A percentile compares a stretch with the other conserved stretches of the same genome.
Conservation (phyloP, 2,113 vertebrate genomes). For the Phycodurus eques region DNA sequence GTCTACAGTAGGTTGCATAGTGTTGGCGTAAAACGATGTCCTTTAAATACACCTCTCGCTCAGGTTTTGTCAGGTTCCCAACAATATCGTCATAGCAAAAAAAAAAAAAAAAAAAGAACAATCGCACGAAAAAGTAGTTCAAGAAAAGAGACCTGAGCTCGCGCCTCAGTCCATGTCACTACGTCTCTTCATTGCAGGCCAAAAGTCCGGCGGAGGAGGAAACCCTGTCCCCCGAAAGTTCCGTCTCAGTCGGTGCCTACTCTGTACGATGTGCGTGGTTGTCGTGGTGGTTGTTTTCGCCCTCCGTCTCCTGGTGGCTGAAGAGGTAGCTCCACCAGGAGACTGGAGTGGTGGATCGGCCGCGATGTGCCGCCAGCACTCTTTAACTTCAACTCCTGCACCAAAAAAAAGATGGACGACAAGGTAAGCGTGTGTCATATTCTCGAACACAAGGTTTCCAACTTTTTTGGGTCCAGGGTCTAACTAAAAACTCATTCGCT, state of each 20-base stretch:
- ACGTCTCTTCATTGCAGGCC: background rate
- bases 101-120: slow-evolving; percentile 34
- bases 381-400: slow-evolving; percentile 61
- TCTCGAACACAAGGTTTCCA: too few relatives aligned
- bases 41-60: background rate
- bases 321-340: slow-evolving; percentile 77
- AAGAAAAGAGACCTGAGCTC: background rate
- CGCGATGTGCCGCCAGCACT: slow-evolving; percentile 42
- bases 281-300: slow-evolving; percentile 61
- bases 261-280: slow-evolving; percentile 61
- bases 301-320: slow-evolving; percentile 73
- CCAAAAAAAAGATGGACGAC: background rate
- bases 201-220: background rate
- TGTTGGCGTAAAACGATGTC: slow-evolving; percentile 15
- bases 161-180: background rate
- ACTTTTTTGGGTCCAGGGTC: too few relatives aligned
- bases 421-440: background rate
- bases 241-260: slow-evolving; percentile 21
- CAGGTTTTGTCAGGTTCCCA: slow-evolving; percentile 5
- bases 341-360: slow-evolving; percentile 69
- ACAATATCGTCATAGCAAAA: slow-evolving; percentile 34
- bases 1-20: slow-evolving; percentile 42
- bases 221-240: background rate
- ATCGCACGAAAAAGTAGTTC: slow-evolving; percentile 13
- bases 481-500: too few relatives aligned